A percentile compares a stretch with the other conserved stretches of the same genome.
Evolutionary conservation across 2,888 invertebrate genomes (phyloP).

Genomic region (Plutella xylostella): DNA sequence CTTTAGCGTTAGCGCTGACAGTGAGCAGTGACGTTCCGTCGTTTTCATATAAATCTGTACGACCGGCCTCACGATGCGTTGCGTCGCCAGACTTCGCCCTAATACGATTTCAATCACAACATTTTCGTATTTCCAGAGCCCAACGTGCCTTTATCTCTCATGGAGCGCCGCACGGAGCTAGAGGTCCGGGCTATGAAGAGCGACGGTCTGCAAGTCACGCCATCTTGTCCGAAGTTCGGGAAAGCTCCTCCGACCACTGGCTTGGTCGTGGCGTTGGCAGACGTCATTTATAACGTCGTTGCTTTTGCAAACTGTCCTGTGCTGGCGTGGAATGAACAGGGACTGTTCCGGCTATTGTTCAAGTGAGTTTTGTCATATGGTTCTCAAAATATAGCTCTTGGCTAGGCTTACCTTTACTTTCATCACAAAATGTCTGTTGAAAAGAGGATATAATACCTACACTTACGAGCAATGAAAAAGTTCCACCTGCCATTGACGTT

Average conservation of each 20-base stretch:
- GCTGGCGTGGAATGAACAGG: conserved; percentile 47
- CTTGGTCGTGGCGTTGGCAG: conserved; percentile 37
- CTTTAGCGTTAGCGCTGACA: too few species aligned
- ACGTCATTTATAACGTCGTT: conserved; percentile 40
- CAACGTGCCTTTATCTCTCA: conserved; percentile 41
- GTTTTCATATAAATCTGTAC: too few species aligned
- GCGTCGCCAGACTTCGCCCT: too few species aligned
- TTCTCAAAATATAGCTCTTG: too few species aligned
- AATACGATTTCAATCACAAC: too few species aligned
- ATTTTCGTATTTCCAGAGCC: conserved; percentile 35
- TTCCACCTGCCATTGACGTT: too few species aligned
- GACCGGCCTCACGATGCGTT: too few species aligned
- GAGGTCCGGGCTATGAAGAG: conserved; percentile 51
- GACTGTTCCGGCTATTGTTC: conserved; percentile 48
- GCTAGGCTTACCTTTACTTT: too few species aligned
- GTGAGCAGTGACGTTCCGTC: too few species aligned
- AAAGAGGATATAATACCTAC: too few species aligned
- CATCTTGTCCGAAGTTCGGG: conserved; percentile 17
- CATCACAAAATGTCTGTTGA: too few species aligned
- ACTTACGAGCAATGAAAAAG: too few species aligned
- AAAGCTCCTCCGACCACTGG: conserved; percentile 37
- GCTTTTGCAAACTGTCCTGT: conserved; percentile 38
- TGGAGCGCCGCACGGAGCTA: conserved; percentile 45
- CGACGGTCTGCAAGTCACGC: conserved; percentile 32
- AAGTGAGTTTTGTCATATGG: conserved; percentile 31